Evolutionary conservation across 2,888 invertebrate species (phyloP).

Genomic region (Petrophora chlorosata): DNA sequence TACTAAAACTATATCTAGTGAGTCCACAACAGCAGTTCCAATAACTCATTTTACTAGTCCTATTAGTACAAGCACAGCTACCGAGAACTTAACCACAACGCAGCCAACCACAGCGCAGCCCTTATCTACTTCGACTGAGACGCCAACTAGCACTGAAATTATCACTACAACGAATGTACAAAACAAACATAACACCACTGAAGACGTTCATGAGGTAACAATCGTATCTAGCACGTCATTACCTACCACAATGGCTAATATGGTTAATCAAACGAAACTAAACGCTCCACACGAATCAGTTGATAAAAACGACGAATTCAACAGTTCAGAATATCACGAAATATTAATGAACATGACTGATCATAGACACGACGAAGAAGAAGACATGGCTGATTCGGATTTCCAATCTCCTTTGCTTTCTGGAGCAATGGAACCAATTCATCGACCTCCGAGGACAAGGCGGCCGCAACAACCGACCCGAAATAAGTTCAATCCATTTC

Average conservation of each 20-base stretch:
- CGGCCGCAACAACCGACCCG: constrained; percentile 67
- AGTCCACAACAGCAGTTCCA: constrained; percentile 4
- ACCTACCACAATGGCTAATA: constrained; percentile 1
- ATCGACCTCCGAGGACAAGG: constrained; percentile 67
- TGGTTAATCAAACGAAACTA: constrained; percentile 8
- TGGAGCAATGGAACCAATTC: constrained; percentile 71
- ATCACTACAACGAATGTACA: constrained; percentile 12
- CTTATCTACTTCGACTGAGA: constrained; percentile 29
- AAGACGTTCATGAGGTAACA: constrained; percentile 7
- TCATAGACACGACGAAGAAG: constrained; percentile 23
- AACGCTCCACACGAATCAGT: constrained; percentile 11
- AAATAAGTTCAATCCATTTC: constrained; percentile 78
- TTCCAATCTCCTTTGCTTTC: constrained; percentile 75
- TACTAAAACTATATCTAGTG: constrained; percentile 8
- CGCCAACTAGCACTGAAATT: constrained; percentile 27
- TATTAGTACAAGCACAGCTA: not conserved
- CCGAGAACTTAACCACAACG: constrained; percentile 5
- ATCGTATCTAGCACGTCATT: constrained; percentile 12
- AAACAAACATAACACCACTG: constrained; percentile 19
- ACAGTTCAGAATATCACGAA: constrained; percentile 35
- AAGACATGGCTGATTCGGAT: constrained; percentile 52
- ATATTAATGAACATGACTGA: constrained; percentile 26
- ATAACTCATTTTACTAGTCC: constrained; percentile 2
- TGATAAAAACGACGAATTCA: constrained; percentile 22
- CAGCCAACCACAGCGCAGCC: constrained; percentile 1